Base-by-base conservation (phyloP, 2,797 vertebrate species). In the Tenualosa thibaudeaui region DNA sequence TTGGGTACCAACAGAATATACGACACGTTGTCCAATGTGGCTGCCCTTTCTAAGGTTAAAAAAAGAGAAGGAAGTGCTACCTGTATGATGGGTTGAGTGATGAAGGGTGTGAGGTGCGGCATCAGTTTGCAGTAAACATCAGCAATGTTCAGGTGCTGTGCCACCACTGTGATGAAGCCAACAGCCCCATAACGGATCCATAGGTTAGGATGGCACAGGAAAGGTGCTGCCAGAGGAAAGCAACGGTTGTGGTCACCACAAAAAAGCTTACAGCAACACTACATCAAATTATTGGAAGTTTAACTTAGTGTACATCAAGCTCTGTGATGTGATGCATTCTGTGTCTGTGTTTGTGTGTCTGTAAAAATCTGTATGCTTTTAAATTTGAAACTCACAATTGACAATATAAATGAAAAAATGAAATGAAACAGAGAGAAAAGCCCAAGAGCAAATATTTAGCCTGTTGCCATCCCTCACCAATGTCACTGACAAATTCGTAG, bases 111-210 rank as follows among this genome's bases (percentile, higher is more conserved):
- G 82, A 99, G 97, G 89, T 98, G 97, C 0, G 98, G 98, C 97
- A 99, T 97, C 86, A 99, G 95, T 86, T 99, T 99, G 93, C 98
- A 99, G 94, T 99, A 99, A 84, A 99, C 96, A 81, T 99, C 98
- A 51, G 98, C 98, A 86, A 99, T 98, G 88, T 97, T 99, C 86
- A 99, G 95, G 88, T 98, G 97, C 90, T 97, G 96, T 0, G 98
- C 98, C 40, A 99, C 97, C 87, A 98, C 97, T 0, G 98, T 99
- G 92, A 99, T 97, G 92, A 99, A 99, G 84, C 98, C 98, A 62
- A 99, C 97, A 0, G 98, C 97, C 10, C 98, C 98, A 0, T 99
- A 99, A 81, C 98, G 96, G 91, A 99, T 98, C 98, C 97, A 99
- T 68, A 99, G 94, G 90, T 99, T 99, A 83, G 98, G 98, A 82